Evolutionary conservation across 2,113 vertebrate species (phyloP), one percentile per base, ranked within the genome.

Genomic region (Pimephales promelas): DNA sequence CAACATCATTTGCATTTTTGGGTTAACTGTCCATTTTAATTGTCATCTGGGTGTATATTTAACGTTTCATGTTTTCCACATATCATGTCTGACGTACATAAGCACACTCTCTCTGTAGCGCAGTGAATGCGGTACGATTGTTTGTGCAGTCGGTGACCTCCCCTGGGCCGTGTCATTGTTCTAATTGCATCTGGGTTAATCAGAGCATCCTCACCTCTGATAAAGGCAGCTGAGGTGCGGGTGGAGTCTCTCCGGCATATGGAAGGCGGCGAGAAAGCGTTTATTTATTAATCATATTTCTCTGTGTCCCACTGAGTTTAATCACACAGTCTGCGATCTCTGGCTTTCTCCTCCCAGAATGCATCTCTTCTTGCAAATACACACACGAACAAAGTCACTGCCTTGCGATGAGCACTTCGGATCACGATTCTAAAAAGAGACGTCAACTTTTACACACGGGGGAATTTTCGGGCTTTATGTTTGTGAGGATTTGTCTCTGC

Each of bases 271-370:
- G 76, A 82, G 84, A 85, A 78, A 84, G 66, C n/a, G 66, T 87
- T 85, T 87, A 85, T 85, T 88, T 86, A 88, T 88, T 88, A 88
- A 84, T 88, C 87, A 88, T 84, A 83, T 85, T 77, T 79, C 71
- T 85, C 72, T 80, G 83, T 83, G 84, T 88, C 84, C 87, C 81
- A 85, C 84, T 81, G 87, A 76, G 86, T 81, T 88, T 81, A 86
- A 88, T 88, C 84, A 88, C 81, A 83, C 45, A 81, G 64, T 40
- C 61, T 88, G 84, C 68, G 81, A 85, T 85, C 76, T 85, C 81
- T 85, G 70, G 6, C 70, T 64, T 80, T 72, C 82, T 34, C 22
- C 36, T 74, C 36, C 79, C 64, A 52, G 62, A 81, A 68, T 52
- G 40, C 40, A 45, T 64, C 40, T 62, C 40, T 79, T 36, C 13